Evolutionary conservation across 1,140 invertebrate genomes (phyloP).

Genomic region (Ptiloglossa arizonensis): DNA sequence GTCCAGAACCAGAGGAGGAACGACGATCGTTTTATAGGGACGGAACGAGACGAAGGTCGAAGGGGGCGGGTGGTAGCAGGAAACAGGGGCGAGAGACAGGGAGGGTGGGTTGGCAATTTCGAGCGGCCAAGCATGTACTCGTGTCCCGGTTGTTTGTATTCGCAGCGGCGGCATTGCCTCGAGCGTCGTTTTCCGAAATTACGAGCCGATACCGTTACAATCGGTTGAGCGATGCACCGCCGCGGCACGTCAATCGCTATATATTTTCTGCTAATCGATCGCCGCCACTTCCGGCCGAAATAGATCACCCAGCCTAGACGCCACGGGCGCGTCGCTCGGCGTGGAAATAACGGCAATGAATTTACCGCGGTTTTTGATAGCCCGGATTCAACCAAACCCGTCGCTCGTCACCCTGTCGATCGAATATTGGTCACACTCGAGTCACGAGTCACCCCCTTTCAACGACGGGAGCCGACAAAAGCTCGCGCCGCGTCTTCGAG

Average conservation of each 20-base stretch:
- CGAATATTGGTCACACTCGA: not conserved
- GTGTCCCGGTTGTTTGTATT: constrained; percentile 61
- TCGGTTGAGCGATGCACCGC: constrained; percentile 61
- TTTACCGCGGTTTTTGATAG: constrained; percentile 45
- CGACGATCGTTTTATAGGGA: too few species aligned
- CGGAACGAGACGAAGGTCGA: not conserved
- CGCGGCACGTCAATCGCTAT: constrained; percentile 64
- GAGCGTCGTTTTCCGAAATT: constrained; percentile 65
- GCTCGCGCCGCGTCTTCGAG: too few species aligned
- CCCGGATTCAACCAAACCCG: constrained; percentile 8
- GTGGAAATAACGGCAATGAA: constrained; percentile 49
- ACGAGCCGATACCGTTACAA: constrained; percentile 65
- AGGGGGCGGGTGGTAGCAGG: not conserved
- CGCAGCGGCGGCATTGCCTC: constrained; percentile 41
- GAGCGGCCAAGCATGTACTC: constrained; percentile 12
- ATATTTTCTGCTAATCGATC: constrained; percentile 65
- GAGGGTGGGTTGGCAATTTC: constrained; percentile 51
- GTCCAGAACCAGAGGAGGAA: not conserved
- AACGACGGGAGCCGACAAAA: too few species aligned
- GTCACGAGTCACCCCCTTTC: too few species aligned
- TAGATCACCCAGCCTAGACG: constrained; percentile 51
- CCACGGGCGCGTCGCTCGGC: constrained; percentile 17
- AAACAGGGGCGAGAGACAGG: not conserved
- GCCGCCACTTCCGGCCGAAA: constrained; percentile 57
- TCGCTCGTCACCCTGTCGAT: constrained; percentile 8